Conservation (phyloP, 1,140 invertebrate species). For the Chrysoperla carnea region DNA sequence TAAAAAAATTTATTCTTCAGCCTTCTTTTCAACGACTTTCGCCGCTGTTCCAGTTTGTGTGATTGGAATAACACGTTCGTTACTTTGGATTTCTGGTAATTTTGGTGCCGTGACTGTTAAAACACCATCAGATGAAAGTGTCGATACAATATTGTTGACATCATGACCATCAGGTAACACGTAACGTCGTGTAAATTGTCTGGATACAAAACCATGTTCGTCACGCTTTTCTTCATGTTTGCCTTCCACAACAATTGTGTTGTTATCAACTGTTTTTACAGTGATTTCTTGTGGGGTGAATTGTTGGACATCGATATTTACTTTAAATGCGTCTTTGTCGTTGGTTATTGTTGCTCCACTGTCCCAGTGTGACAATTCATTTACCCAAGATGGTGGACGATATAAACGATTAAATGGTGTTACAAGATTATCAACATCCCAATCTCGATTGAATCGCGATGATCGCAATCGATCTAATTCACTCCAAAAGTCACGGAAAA, state of each 20-base stretch:
- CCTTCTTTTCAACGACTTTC: conserved; percentile 4
- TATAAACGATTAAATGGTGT: too few relatives aligned
- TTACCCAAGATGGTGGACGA: too few relatives aligned
- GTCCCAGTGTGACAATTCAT: too few relatives aligned
- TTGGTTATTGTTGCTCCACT: too few relatives aligned
- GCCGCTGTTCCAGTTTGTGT: conserved; percentile 16
- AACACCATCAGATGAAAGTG: conserved; percentile 42
- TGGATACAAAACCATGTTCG: conserved; percentile 33
- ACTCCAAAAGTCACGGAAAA: too few relatives aligned
- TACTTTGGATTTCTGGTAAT: conserved; percentile 13
- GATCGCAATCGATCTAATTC: too few relatives aligned
- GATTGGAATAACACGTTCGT: conserved; percentile 22
- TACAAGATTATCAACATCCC: too few relatives aligned
- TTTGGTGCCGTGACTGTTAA: conserved; percentile 37
- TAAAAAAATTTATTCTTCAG: too few relatives aligned
- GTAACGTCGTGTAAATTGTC: conserved; percentile 45
- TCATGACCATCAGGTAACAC: conserved; percentile 41
- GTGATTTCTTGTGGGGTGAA: conserved; percentile 59
- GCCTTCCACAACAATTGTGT: conserved; percentile 37
- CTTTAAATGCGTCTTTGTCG: too few relatives aligned
- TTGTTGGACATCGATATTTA: conserved; percentile 51
- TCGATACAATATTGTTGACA: conserved; percentile 33
- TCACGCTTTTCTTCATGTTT: conserved; percentile 46
- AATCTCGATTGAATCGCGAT: too few relatives aligned
- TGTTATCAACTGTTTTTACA: conserved; percentile 30